Evolutionary conservation across 37 sponge, comb jelly and placozoan genomes (phyloP).

Genomic region (Chondrilla cf. caribensis): DNA sequence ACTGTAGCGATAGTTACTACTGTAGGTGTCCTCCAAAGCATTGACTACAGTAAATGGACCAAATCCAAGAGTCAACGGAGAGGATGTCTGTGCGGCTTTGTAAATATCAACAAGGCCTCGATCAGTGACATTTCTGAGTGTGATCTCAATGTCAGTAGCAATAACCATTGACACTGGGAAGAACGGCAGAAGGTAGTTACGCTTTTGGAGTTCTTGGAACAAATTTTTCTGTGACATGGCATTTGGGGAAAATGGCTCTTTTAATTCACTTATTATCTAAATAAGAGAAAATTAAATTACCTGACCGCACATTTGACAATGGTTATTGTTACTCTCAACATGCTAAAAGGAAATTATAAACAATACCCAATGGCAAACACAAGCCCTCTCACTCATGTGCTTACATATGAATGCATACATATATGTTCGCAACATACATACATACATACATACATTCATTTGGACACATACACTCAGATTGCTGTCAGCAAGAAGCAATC

Average conservation of each 20-base stretch:
- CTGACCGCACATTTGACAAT: no score
- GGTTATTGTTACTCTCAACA: no score
- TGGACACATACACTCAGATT: no score
- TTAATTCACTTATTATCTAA: background rate
- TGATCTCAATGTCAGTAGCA: background rate
- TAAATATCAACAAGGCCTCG: background rate
- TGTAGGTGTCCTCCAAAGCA: slow-evolving; percentile 2
- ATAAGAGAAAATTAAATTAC: background rate
- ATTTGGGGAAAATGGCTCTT: background rate
- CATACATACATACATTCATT: no score
- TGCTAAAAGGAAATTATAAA: no score
- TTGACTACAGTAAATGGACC: background rate
- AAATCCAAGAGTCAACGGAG: background rate
- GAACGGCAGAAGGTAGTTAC: background rate
- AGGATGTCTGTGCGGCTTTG: background rate
- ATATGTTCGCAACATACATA: no score
- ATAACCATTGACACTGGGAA: background rate
- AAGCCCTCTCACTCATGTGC: no score
- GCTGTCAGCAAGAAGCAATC: no score
- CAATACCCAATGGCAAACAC: no score
- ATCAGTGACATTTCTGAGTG: background rate
- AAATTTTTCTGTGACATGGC: background rate
- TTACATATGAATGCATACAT: no score
- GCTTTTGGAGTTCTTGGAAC: background rate
- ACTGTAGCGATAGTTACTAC: background rate